Evolutionary conservation across 2,113 vertebrate genomes (phyloP).

Genomic region (Odobenus rosmarus): DNA sequence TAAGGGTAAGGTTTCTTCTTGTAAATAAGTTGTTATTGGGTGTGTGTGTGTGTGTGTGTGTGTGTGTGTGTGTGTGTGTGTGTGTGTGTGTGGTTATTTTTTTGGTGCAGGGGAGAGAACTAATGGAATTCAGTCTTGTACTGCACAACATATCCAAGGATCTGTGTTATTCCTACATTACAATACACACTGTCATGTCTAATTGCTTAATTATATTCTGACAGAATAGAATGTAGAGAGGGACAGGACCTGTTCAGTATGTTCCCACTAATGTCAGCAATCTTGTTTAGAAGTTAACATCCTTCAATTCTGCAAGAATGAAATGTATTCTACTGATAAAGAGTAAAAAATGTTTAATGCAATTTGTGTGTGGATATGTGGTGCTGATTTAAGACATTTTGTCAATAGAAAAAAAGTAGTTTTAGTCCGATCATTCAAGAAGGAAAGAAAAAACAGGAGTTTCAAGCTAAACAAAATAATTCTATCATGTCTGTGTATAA

Average conservation of each 20-base stretch:
- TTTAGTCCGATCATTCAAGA: background rate
- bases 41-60: background rate
- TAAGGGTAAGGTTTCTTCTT: slow-evolving; percentile 26
- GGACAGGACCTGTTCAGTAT: slow-evolving; percentile 41
- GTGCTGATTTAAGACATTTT: background rate
- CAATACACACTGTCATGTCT: slow-evolving; percentile 74
- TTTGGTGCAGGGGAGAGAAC: background rate
- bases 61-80: background rate
- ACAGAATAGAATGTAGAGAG: slow-evolving; percentile 61
- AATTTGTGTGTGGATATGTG: background rate
- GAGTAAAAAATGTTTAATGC: background rate
- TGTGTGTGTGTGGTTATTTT: background rate
- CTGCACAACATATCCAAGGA: slow-evolving; percentile 20
- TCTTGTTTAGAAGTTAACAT: slow-evolving; percentile 39
- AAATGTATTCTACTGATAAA: background rate
- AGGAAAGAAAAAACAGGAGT: background rate
- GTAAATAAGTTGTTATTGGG: slow-evolving; percentile 38
- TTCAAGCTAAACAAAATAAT: background rate
- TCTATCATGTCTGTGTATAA: background rate
- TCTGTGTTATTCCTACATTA: slow-evolving; percentile 63
- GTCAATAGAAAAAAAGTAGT: background rate
- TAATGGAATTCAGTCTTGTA: slow-evolving; percentile 62
- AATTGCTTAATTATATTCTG: slow-evolving; percentile 79
- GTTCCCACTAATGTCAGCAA: slow-evolving; percentile 53
- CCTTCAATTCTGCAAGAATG: slow-evolving; percentile 23